A percentile compares a stretch with the other conserved stretches of the same genome.
These are phyloP conservation scores for Pandemis corylana DNA, from an alignment of 2,888 invertebrate species.

Conservation along the genomic window DNA sequence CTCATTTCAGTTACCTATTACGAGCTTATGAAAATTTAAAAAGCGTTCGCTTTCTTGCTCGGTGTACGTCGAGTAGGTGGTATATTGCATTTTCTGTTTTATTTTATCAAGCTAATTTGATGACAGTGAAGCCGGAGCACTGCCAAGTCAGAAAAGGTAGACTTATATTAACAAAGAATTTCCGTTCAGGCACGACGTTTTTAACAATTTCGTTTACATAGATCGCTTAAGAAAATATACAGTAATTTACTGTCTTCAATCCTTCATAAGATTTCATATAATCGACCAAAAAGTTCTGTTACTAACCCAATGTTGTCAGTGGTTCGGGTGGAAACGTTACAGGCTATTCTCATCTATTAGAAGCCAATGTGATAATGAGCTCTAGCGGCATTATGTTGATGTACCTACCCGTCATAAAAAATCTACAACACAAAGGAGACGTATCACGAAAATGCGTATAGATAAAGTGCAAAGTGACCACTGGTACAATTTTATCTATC, in stretches of 20 bases:
- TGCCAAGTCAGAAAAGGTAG: slow-evolving; percentile 44
- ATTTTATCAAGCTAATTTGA: slow-evolving; percentile 57
- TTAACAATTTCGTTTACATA: slow-evolving; percentile 26
- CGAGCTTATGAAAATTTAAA: slow-evolving; percentile 32
- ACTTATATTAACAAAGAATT: slow-evolving; percentile 65
- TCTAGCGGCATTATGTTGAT: too few species aligned
- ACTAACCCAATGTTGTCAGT: too few species aligned
- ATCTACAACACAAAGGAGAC: too few species aligned
- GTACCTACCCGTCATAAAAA: too few species aligned
- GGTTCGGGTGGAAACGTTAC: too few species aligned
- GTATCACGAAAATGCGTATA: too few species aligned
- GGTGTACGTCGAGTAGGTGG: slow-evolving; percentile 43
- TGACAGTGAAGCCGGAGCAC: slow-evolving; percentile 53
- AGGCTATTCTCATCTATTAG: too few species aligned
- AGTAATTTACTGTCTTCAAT: slow-evolving; percentile 11
- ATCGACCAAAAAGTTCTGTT: neutral
- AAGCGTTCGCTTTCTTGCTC: slow-evolving; percentile 26
- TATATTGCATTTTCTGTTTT: slow-evolving; percentile 60
- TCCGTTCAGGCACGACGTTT: slow-evolving; percentile 17
- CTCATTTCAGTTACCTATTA: slow-evolving; percentile 17
- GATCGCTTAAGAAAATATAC: slow-evolving; percentile 17
- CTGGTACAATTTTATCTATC: neutral
- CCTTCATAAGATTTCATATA: slow-evolving; percentile 3
- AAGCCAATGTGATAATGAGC: too few species aligned
- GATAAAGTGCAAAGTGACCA: too few species aligned